phyloP scores from a whole-genome alignment of 2,888 invertebrate species.

The Caenorhabditis sp. region DNA sequence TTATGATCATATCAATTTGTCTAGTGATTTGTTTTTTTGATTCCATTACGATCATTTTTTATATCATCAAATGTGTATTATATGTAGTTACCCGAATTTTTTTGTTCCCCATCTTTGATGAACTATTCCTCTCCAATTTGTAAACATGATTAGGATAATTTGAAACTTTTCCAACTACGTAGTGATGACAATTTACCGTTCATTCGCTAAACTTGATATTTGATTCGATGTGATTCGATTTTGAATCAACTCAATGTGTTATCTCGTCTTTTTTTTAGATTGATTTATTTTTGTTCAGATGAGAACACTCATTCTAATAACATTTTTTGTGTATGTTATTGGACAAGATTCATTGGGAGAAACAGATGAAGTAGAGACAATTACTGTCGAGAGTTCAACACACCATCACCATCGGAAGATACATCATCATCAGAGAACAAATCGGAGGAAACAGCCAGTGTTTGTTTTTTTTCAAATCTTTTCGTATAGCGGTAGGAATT shows the following conservation, averaged over 20 bases:
- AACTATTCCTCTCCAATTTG: neutral
- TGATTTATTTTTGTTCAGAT: neutral
- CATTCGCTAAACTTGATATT: neutral
- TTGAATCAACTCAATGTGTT: neutral
- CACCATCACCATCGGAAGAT: neutral
- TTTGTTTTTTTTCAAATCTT: conserved; percentile 1
- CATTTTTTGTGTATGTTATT: neutral
- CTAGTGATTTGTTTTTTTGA: neutral
- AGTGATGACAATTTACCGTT: neutral
- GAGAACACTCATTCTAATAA: neutral
- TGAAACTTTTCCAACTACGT: neutral
- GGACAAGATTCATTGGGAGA: neutral
- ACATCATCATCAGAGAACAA: neutral
- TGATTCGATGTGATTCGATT: neutral
- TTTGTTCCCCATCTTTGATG: neutral
- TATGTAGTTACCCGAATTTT: neutral
- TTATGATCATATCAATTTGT: neutral
- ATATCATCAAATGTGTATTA: neutral
- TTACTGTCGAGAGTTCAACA: neutral
- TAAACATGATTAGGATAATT: neutral
- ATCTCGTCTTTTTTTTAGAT: neutral
- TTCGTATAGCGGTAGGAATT: no score
- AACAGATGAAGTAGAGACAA: neutral
- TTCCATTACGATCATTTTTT: neutral
- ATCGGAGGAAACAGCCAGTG: neutral